Evolutionary conservation across 2,113 vertebrate species (phyloP).

Genomic region (Myotis davidii): DNA sequence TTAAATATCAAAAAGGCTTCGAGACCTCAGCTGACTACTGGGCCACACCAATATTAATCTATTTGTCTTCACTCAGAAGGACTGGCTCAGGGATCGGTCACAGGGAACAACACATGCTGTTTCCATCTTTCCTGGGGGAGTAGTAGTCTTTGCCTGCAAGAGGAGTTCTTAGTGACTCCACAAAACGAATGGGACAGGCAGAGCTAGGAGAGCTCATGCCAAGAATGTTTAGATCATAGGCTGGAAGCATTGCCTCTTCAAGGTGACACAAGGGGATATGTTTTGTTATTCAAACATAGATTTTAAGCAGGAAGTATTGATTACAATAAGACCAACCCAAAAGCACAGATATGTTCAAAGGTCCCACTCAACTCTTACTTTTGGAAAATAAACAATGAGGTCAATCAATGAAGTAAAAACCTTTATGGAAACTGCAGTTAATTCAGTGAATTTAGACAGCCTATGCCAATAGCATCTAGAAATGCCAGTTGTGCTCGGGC

Average conservation of each 20-base stretch:
- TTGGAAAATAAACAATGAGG: neutral
- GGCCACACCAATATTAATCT: neutral
- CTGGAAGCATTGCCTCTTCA: neutral
- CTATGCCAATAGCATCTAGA: neutral
- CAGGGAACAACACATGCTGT: neutral
- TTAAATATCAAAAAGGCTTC: neutral
- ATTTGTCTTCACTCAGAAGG: neutral
- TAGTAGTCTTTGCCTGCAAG: neutral
- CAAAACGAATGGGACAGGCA: neutral
- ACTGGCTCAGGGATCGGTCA: neutral
- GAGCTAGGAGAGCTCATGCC: neutral
- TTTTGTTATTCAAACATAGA: neutral
- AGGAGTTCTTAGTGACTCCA: neutral
- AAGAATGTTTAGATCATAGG: neutral
- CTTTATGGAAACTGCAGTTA: neutral
- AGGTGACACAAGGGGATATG: neutral
- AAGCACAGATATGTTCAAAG: neutral
- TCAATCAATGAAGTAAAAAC: neutral
- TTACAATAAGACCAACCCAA: neutral
- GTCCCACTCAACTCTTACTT: neutral
- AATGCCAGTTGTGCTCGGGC: neutral
- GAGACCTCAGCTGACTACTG: neutral
- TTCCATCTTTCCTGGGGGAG: neutral
- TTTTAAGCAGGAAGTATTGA: neutral
- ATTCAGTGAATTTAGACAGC: neutral